Evolutionary conservation across 2,888 invertebrate species (phyloP), one percentile per base, ranked within the genome.

Genomic region (Hermaeophaga mercurialis): DNA sequence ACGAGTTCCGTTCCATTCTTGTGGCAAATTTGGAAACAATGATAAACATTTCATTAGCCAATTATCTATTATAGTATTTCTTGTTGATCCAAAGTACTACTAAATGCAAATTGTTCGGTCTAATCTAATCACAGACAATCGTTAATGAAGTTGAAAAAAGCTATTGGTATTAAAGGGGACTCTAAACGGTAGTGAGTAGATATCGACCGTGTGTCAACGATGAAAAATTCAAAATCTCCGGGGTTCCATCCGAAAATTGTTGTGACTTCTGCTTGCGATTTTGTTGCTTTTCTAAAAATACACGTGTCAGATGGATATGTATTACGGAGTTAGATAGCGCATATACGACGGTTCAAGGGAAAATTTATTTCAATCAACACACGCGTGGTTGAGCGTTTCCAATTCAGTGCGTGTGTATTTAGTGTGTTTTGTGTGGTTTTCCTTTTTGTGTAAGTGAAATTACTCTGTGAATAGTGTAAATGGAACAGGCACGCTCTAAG

Each of bases 241-340:
- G n/a, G 3, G 4, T n/a, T 18, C 11, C 28, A 15, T 18, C 31
- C n/a, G 19, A 45, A 45, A 45, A 18, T 33, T 45, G 2, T 7
- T 17, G 47, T 24, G n/a, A 47, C 22, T 36, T 47, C 18, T 14
- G 22, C 22, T 33, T 34, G 36, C 36, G 22, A 36, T 18, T 24
- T 34, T 36, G 45, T 33, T 18, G 18, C 17, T 33, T 45, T 45
- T 45, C 47, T 47, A 47, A 47, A 47, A 47, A 47, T 47, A 47
- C 36, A 47, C 47, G 47, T 36, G 24, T 47, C 34, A 24, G 47
- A 46, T 46, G 31, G 28, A 44, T 41, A 28, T 14, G 43, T 44
- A 9, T 9, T 26, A n/a, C 15, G 14, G 43, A 46, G 46, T 34
- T 11, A 46, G 31, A 34, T 34, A 47, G 22, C 18, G 14, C 34